A percentile compares a stretch with the other conserved stretches of the same genome.
Conservation (phyloP, 1,140 invertebrate species). For the Zaprionus tsacasi region DNA sequence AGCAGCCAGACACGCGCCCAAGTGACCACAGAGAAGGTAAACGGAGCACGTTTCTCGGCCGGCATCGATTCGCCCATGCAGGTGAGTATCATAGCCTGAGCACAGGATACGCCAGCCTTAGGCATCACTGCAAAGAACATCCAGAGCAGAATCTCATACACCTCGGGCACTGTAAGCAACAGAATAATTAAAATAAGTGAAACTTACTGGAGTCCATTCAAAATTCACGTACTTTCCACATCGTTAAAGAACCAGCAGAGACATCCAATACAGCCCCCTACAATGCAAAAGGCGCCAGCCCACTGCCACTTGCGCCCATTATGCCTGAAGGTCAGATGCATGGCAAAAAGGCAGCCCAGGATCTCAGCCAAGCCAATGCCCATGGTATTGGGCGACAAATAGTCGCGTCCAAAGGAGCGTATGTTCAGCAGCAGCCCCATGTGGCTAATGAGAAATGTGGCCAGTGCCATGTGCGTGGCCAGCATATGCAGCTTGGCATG, state of each 20-base stretch:
- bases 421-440: conserved; percentile 83
- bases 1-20: conserved; percentile 77
- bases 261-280: conserved; percentile 57
- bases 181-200: not conserved
- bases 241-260: conserved; percentile 62
- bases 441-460: conserved; percentile 80
- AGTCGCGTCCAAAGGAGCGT: conserved; percentile 82
- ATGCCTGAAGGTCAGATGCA: conserved; percentile 53
- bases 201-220: not conserved
- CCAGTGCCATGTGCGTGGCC: conserved; percentile 74
- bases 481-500: conserved; percentile 64
- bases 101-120: conserved; percentile 71
- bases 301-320: conserved; percentile 60
- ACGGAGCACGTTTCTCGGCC: conserved; percentile 52
- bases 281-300: conserved; percentile 58
- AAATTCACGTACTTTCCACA: conserved; percentile 29
- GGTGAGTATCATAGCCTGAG: conserved; percentile 70
- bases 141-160: conserved; percentile 66
- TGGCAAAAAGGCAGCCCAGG: conserved; percentile 72
- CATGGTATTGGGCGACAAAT: conserved; percentile 78
- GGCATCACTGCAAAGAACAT: conserved; percentile 65
- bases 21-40: conserved; percentile 69
- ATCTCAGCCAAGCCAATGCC: conserved; percentile 77
- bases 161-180: conserved; percentile 48
- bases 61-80: conserved; percentile 72